phyloP scores from a whole-genome alignment of 1,140 invertebrate genomes.

The Reticulitermes speratus region DNA sequence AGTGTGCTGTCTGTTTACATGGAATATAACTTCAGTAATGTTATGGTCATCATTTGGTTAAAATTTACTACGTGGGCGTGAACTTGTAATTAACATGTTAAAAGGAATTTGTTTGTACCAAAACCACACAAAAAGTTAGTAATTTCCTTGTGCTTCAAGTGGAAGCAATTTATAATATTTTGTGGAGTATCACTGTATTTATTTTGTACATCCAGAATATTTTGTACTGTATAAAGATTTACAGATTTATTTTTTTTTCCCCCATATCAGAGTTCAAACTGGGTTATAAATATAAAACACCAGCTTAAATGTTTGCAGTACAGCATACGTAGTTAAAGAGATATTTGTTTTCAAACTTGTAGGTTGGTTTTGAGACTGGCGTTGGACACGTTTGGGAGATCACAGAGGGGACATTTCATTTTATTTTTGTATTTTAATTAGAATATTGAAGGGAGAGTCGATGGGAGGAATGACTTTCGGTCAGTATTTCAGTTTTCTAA shows the following conservation, averaged over 20 bases:
- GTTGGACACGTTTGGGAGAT: neutral
- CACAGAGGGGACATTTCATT: neutral
- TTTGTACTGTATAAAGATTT: neutral
- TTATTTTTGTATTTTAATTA: slow-evolving; percentile 7
- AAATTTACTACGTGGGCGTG: neutral
- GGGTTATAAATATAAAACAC: neutral
- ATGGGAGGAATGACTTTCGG: neutral
- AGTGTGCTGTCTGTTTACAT: too few relatives aligned
- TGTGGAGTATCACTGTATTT: neutral
- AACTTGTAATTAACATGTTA: neutral
- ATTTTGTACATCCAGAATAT: neutral
- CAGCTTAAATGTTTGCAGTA: neutral
- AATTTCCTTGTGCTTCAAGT: neutral
- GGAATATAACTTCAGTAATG: too few relatives aligned
- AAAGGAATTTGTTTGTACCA: neutral
- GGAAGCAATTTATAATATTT: neutral
- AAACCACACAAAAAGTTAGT: neutral
- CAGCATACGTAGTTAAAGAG: neutral
- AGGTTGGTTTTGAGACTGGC: neutral
- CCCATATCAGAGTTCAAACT: neutral
- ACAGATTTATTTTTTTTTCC: neutral
- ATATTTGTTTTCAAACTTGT: neutral
- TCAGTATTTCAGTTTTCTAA: slow-evolving; percentile 1
- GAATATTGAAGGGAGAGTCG: neutral
- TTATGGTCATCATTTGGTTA: neutral